Conservation (phyloP, 2,113 vertebrate genomes). For the Microtus ochrogaster region DNA sequence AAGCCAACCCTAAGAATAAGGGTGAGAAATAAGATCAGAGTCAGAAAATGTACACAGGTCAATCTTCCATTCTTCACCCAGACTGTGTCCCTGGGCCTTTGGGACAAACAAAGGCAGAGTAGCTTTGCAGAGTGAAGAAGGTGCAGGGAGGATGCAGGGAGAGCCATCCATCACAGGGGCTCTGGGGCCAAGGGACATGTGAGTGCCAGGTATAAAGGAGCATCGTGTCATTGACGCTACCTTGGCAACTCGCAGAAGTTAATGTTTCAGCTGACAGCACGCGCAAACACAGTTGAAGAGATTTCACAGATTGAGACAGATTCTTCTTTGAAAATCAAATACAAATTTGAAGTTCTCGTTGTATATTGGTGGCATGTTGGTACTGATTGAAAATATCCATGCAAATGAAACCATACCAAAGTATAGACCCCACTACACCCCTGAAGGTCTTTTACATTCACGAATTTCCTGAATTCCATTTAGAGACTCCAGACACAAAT, state of each 20-base stretch:
- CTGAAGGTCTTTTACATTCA: background rate
- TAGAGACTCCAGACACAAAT: constrained; percentile 32
- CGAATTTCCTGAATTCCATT: background rate
- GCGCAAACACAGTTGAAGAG: background rate
- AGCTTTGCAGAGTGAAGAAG: background rate
- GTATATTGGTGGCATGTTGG: background rate
- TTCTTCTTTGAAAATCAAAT: constrained; percentile 37
- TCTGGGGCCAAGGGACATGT: background rate
- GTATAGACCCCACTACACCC: background rate
- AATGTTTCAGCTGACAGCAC: background rate
- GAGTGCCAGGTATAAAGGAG: background rate
- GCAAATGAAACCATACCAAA: constrained; percentile 33
- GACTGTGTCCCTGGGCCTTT: background rate
- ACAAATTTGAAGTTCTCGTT: background rate
- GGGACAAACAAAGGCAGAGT: background rate
- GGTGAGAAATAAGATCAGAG: background rate
- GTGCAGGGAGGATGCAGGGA: background rate
- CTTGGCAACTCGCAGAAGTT: constrained; percentile 23
- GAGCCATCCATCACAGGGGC: background rate
- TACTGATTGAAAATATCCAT: background rate
- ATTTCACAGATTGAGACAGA: constrained; percentile 13
- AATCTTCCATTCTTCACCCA: background rate
- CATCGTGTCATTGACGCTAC: background rate
- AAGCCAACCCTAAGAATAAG: constrained; percentile 1
- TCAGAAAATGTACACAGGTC: background rate